Base-by-base conservation (phyloP, 2,888 invertebrate genomes). In the Aphodius granarius region DNA sequence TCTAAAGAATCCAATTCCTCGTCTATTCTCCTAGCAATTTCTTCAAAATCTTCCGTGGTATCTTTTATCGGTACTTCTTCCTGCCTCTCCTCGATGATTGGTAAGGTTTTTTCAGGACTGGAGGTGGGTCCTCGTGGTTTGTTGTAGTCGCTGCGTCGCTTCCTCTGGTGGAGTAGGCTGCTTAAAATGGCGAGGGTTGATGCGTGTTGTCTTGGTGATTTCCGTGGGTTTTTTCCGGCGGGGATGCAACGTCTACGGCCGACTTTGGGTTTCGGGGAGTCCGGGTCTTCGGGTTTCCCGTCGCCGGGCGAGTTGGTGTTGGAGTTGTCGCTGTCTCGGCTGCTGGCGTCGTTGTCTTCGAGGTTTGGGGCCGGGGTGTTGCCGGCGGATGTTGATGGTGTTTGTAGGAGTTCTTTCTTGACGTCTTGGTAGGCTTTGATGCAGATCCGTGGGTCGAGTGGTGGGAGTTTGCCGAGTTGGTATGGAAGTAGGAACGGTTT, bases 131-230 rank as follows among this genome's bases (percentile, higher is more conserved):
- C n/a, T 13, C 43, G 43, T 43, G 43, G 43, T 68, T 68, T 66
- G 17, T 66, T 68, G 13, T 19, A 43, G 23, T 75, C 75, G 66
- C 77, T 78, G 17, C 83, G 81, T 88, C 89, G 75, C 80, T 88
- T 89, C 75, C 91, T 86, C 72, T 90, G 88, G 62, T 91, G 89
- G 6, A 92, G 87, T 19, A 93, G 86, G 73, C 92, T 92, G 64
- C 93, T 92, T 2, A 96, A 91, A 75, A 96, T 94, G 0, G 96
- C 96, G 76, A 95, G 86, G 0, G 96, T 96, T 0, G 95, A 95
- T 0, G 96, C 96, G 84, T 96, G 96, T 84, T 96, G 96, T 19
- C 96, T 89, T 0, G 96, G 96, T 0, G 95, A 95, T 84, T 96
- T 96, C 64, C 96, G 88, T 0, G 95, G 94, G 77, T 91, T 92